phyloP scores from a whole-genome alignment of 2,113 vertebrate genomes.

The Apeltes quadracus region DNA sequence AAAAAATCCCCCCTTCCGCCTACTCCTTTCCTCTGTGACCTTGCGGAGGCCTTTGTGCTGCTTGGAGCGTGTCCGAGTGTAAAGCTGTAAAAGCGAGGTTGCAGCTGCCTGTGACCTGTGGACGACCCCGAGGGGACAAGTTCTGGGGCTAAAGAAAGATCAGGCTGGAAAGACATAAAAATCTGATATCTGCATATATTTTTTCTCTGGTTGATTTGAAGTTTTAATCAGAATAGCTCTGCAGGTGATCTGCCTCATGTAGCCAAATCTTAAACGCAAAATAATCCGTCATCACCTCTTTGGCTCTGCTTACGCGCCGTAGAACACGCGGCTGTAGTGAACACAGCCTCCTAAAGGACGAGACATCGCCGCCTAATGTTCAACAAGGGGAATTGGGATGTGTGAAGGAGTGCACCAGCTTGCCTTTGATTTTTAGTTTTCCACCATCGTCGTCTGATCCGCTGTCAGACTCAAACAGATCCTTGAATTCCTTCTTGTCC shows the following conservation, averaged over 20 bases:
- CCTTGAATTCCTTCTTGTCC: slow-evolving; percentile 91
- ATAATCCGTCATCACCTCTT: slow-evolving; percentile 28
- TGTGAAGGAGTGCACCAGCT: slow-evolving; percentile 6
- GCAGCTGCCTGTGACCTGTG: slow-evolving; percentile 68
- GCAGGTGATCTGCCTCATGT: slow-evolving; percentile 29
- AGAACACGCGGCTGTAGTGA: slow-evolving; percentile 17
- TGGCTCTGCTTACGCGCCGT: neutral
- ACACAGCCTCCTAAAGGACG: slow-evolving; percentile 73
- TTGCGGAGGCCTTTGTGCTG: slow-evolving; percentile 20
- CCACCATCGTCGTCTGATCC: slow-evolving; percentile 79
- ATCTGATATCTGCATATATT: slow-evolving; percentile 23
- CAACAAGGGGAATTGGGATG: neutral
- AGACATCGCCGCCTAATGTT: neutral
- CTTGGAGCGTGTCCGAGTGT: slow-evolving; percentile 50
- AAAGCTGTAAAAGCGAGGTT: slow-evolving; percentile 62
- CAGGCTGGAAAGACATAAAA: neutral
- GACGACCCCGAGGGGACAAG: slow-evolving; percentile 65
- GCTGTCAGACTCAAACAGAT: slow-evolving; percentile 89
- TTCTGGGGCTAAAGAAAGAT: slow-evolving; percentile 45
- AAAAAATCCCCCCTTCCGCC: slow-evolving; percentile 46
- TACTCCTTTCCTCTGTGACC: slow-evolving; percentile 57
- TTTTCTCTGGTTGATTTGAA: slow-evolving; percentile 22
- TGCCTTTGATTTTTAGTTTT: slow-evolving; percentile 82
- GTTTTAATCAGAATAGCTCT: slow-evolving; percentile 4
- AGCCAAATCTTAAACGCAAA: slow-evolving; percentile 1